A percentile compares a stretch with the other conserved stretches of the same genome.
Evolutionary conservation across 2,113 vertebrate species (phyloP).

Genomic region (Malurus alboscapulatus): DNA sequence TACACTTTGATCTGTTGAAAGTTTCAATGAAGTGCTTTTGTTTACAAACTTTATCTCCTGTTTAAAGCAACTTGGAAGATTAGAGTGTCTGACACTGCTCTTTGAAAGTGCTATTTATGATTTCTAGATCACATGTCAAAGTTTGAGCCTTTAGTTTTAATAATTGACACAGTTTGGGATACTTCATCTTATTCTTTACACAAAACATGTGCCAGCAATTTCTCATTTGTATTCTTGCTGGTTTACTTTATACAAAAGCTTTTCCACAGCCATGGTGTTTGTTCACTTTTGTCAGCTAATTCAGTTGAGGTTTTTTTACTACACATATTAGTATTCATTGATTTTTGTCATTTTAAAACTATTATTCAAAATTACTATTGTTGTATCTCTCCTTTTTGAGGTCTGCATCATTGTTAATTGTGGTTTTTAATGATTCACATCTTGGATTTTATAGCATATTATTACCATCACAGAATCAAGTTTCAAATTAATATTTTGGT

Average conservation of each 20-base stretch:
- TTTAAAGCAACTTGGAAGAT: conserved; percentile 51
- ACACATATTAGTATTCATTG: conserved; percentile 57
- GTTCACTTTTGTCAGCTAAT: conserved; percentile 56
- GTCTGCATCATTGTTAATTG: conserved; percentile 39
- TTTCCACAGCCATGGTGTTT: conserved; percentile 15
- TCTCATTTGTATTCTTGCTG: conserved; percentile 52
- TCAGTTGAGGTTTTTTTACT: conserved; percentile 33
- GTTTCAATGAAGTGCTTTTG: conserved; percentile 50
- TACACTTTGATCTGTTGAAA: conserved; percentile 57
- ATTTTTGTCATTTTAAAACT: conserved; percentile 60
- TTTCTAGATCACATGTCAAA: conserved; percentile 56
- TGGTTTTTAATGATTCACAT: conserved; percentile 30
- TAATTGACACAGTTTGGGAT: conserved; percentile 47
- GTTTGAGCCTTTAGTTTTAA: conserved; percentile 47
- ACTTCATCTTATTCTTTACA: conserved; percentile 46
- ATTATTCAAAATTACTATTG: conserved; percentile 57
- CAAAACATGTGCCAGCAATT: conserved; percentile 20
- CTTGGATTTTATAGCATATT: conserved; percentile 52
- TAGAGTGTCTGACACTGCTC: conserved; percentile 24
- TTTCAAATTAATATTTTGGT: conserved; percentile 60
- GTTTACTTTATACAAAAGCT: conserved; percentile 53
- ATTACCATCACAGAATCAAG: conserved; percentile 49
- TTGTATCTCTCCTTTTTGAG: conserved; percentile 32
- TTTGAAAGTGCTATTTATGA: conserved; percentile 57
- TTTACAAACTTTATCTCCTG: conserved; percentile 56